Base-by-base conservation (phyloP, 2,113 vertebrate species). In the Clarias macrocephalus region DNA sequence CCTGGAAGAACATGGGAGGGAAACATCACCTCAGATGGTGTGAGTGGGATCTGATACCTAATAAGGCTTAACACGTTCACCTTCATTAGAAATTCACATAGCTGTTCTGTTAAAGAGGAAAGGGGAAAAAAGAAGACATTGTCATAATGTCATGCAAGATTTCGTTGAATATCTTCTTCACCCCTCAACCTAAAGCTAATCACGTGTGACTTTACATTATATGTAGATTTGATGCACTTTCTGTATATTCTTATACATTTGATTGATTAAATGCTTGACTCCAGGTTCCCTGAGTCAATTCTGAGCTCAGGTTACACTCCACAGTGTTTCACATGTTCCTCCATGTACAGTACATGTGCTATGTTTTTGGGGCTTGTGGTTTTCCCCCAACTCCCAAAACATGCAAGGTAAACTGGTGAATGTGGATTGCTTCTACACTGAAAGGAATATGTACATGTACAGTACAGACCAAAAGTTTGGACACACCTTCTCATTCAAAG, bases 21-120 rank as follows among this genome's bases (percentile, higher is more conserved):
- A 87, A 87, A 82, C 75, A 85, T 87, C 82, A 89, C 84, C 81
- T 89, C 80, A 88, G 88, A 90, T 86, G 87, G 89, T 82, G 30
- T 79, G 85, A 87, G 89, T 90, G 84, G 85, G 85, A 88, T 82
- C 85, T 84, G 65, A 82, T 87, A 82, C 77, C 48, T 73, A 70
- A 84, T 82, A 85, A 88, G 37, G 76, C 89, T 85, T 66, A 82
- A 87, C 79, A 79, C 57, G 18, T 85, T 89, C 66, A 84, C 82
- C 85, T 89, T 72, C 81, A 76, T 88, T 75, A 86, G 66, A 60
- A 72, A 30, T 62, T 85, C 33, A 75, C 68, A 59, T 86, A 73
- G 54, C 54, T 52, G 56, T 23, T 88, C 65, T 65, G 84, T 85
- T 85, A 75, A 30, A 68, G 60, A 86, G 11, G 52, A 68, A 66